Percentiles rank a stretch among this genome's conserved stretches.
These are phyloP conservation scores for Helobdella robusta DNA, from an alignment of 2,888 invertebrate species.

Conservation along the genomic window DNA sequence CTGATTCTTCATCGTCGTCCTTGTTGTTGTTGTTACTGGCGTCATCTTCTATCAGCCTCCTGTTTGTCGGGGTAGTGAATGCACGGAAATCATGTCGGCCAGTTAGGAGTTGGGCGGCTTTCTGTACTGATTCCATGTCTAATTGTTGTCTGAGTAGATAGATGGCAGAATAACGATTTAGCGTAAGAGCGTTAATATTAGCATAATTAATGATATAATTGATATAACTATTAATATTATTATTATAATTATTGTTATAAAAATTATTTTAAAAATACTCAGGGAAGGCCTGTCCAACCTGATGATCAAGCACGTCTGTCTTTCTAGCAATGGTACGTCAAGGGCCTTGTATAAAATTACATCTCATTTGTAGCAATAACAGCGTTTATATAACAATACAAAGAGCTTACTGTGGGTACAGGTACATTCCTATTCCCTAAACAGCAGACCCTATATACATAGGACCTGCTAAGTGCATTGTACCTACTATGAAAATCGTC, in stretches of 20 bases:
- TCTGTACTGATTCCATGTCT: slow-evolving; percentile 25
- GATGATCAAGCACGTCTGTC: neutral
- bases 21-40: neutral
- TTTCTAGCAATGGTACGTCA: neutral
- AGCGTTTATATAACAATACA: no score
- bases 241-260: no score
- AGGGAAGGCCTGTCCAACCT: no score
- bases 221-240: no score
- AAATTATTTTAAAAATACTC: no score
- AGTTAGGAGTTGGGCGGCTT: slow-evolving; percentile 27
- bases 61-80: slow-evolving; percentile 26
- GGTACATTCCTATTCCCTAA: no score
- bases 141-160: slow-evolving; percentile 17
- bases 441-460: slow-evolving; percentile 31
- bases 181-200: no score
- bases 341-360: neutral
- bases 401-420: no score
- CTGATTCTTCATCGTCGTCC: neutral
- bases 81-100: slow-evolving; percentile 31
- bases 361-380: no score
- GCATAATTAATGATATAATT: no score
- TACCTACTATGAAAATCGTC: slow-evolving; percentile 32
- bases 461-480: slow-evolving; percentile 29
- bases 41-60: neutral
- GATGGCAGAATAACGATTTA: no score